Evolutionary conservation across 2,888 invertebrate species (phyloP), one percentile per base, ranked within the genome.

Genomic region (Papilio protenor): DNA sequence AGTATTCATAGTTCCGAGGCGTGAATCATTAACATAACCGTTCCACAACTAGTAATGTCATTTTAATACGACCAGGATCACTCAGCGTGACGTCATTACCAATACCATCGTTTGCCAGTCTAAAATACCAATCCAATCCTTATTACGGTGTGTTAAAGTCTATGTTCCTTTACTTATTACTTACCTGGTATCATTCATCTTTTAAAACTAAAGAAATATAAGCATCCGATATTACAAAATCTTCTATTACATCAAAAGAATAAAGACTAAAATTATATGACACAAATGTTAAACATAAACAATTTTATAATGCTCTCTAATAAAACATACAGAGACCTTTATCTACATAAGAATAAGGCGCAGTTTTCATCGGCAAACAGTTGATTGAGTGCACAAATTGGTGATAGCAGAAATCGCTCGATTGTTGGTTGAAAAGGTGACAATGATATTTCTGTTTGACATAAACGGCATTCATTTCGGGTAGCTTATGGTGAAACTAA

Each of bases 1-100:
- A 55, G 77, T 78, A 79, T 75, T 78, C 78, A 78, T 77, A 73
- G 79, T 78, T 77, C 74, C 45, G 79, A 90, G 88, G 91, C 89
- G 92, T 91, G 89, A 92, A 92, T 87, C 89, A 89, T 89, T 77
- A 81, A 83, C 86, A 69, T 91, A 92, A 91, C 91, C 87, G 91
- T 92, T 89, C 87, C 87, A 87, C 85, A 85, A 85, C 85, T 87
- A 89, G 91, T 93, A 94, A 94, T 94, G 94, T 92, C 88, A 92
- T 94, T 94, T 94, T 94, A 94, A 94, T 94, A 92, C 83, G 86
- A 86, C 85, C 83, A 84, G 83, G 86, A 83, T 87, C 89, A 90
- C 87, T 81, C 80, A 92, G 87, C 94, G 89, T 93, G 92, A 93
- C 93, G 92, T 92, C 92, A 93, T 94, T 93, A 93, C 85, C 88